These are phyloP conservation scores for Tychaedon coryphoeus DNA, from an alignment of 2,113 vertebrate genomes.

Conservation along the genomic window DNA sequence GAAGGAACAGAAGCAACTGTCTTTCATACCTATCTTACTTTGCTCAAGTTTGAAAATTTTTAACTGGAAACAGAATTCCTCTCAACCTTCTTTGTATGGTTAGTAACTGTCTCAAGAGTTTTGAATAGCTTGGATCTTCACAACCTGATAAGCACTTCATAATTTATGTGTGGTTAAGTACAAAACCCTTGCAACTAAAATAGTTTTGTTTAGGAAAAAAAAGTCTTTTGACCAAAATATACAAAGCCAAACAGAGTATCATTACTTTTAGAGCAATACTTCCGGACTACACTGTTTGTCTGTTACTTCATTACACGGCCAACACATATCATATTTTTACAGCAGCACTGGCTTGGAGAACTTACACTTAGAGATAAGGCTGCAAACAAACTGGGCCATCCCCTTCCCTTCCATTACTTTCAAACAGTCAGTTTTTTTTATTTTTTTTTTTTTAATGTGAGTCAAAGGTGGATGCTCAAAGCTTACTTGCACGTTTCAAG, in stretches of 20 bases:
- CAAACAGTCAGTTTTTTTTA: not conserved
- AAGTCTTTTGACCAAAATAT: not conserved
- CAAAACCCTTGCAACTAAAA: not conserved
- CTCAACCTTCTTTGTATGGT: not conserved
- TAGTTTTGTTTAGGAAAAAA: not conserved
- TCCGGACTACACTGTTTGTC: not conserved
- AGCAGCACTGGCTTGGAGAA: not conserved
- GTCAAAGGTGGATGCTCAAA: not conserved
- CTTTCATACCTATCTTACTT: not conserved
- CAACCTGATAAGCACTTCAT: not conserved
- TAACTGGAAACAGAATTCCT: not conserved
- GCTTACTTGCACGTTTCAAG: not conserved
- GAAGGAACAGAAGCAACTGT: not conserved
- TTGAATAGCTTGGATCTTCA: not conserved
- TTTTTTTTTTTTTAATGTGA: not conserved
- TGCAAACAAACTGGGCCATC: not conserved
- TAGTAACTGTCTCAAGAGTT: not conserved
- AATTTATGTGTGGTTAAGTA: not conserved
- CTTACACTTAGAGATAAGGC: not conserved
- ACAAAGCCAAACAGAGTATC: not conserved
- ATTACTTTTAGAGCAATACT: not conserved
- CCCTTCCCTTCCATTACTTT: not conserved
- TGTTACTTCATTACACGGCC: not conserved
- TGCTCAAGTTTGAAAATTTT: not conserved
- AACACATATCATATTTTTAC: not conserved